Evolutionary conservation across 1,140 invertebrate genomes (phyloP), one percentile per base, ranked within the genome.

Genomic region (Zaprionus nigranus): DNA sequence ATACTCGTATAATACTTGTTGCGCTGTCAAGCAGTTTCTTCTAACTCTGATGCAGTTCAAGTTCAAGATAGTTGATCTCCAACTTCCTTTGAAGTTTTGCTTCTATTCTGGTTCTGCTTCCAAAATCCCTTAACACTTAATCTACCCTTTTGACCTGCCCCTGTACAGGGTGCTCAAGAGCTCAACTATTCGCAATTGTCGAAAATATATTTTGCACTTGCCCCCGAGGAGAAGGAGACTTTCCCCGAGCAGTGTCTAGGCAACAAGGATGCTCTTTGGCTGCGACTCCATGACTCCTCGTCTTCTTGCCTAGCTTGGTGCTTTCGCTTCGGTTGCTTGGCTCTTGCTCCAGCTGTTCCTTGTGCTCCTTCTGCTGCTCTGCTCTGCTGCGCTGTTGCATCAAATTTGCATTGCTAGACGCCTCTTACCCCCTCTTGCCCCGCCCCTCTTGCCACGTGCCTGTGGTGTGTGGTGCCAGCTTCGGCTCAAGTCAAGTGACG

Each of bases 401-500:
- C 70, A 90, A 85, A 88, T 88, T 88, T 88, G 85, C 85, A 84
- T 88, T 69, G 54, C n/a, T 34, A 12, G 36, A 12, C 36, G 36
- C 13, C 3, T 2, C 36, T 5, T 5, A 0, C 11, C 36, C 36
- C 13, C 3, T 2, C 28, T 5, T 17, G 17, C 17, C 17, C 17
- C 17, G 17, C 17, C 11, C 17, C 11, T 38, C 36, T 7, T 13
- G 12, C 36, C 13, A 1, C 7, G 6, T 17, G 40, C 40, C 40
- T 46, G 40, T 17, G 40, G 40, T 11, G 9, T n/a, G 53, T 13
- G 3, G 24, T n/a, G 26, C 40, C 40, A 17, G 26, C 54, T n/a
- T 46, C 5, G 28, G 46, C 78, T 75, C 69, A 90, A 87, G 78
- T 87, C 80, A 88, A 87, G 81, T 81, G 84, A 79, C 77, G 81